Percentiles rank a stretch among this genome's conserved stretches.
Conservation (phyloP, 2,888 invertebrate genomes). For the Synanthedon vespiformis region DNA sequence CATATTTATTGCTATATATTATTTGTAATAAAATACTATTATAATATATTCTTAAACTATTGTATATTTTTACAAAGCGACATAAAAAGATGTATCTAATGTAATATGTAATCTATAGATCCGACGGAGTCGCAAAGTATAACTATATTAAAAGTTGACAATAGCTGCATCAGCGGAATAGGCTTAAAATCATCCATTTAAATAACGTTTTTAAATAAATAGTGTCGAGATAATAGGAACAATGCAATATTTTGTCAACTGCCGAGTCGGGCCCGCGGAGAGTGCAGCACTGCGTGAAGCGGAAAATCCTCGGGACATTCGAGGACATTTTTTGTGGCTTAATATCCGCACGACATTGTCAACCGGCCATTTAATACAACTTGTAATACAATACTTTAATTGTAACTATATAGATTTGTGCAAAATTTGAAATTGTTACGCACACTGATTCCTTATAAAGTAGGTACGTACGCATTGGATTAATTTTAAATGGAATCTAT, state of each 20-base stretch:
- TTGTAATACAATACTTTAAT: constrained; percentile 69
- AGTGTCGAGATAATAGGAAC: constrained; percentile 67
- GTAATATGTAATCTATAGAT: too few relatives aligned
- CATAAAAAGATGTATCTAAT: too few relatives aligned
- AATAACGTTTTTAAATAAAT: constrained; percentile 71
- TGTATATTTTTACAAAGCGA: too few relatives aligned
- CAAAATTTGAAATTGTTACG: constrained; percentile 67
- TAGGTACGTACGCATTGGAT: constrained; percentile 50
- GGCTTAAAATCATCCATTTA: constrained; percentile 70
- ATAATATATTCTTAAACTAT: too few relatives aligned
- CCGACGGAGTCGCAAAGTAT: constrained; percentile 23
- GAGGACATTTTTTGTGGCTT: constrained; percentile 70
- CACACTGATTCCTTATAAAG: constrained; percentile 50
- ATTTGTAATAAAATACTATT: too few relatives aligned
- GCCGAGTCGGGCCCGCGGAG: constrained; percentile 57
- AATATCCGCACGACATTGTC: constrained; percentile 70
- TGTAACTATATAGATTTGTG: constrained; percentile 62
- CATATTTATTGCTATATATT: too few relatives aligned
- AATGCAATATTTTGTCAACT: constrained; percentile 72
- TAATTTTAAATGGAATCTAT: constrained; percentile 19
- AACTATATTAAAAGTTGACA: constrained; percentile 53
- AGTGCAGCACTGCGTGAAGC: constrained; percentile 68
- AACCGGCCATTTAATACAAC: constrained; percentile 68
- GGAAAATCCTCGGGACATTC: constrained; percentile 70
- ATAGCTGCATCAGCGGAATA: constrained; percentile 53